A percentile compares a stretch with the other conserved stretches of the same genome.
phyloP scores from a whole-genome alignment of 2,797 vertebrate genomes.

The Sandelia bainsii region DNA sequence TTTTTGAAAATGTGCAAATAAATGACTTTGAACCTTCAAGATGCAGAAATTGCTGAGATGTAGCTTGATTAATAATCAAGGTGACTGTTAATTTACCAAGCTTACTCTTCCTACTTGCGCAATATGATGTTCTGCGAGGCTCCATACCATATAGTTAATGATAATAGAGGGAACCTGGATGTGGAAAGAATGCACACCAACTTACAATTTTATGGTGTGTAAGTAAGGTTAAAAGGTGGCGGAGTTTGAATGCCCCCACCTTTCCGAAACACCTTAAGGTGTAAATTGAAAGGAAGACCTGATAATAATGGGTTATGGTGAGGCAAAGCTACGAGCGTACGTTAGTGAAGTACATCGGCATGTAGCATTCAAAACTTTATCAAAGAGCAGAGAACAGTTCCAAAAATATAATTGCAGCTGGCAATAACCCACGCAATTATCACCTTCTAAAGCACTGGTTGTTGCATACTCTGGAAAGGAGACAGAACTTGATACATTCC shows the following conservation, averaged over 20 bases:
- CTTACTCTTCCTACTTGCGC: neutral
- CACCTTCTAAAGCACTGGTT: slow-evolving; percentile 44
- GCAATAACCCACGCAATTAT: slow-evolving; percentile 41
- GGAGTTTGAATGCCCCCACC: slow-evolving; percentile 29
- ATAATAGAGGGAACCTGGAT: slow-evolving; percentile 1
- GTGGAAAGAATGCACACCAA: slow-evolving; percentile 24
- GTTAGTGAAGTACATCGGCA: slow-evolving; percentile 46
- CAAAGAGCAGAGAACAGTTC: slow-evolving; percentile 45
- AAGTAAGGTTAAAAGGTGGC: slow-evolving; percentile 36
- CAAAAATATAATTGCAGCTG: slow-evolving; percentile 57
- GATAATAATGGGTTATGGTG: slow-evolving; percentile 63
- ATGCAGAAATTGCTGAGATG: neutral
- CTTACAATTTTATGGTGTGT: slow-evolving; percentile 30
- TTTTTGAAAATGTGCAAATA: neutral
- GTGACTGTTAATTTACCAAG: neutral
- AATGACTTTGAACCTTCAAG: neutral
- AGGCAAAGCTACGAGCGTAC: slow-evolving; percentile 49
- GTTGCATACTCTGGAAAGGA: neutral
- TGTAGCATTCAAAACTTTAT: slow-evolving; percentile 39
- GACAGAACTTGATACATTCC: slow-evolving; percentile 4
- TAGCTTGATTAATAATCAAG: neutral
- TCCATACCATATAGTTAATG: neutral
- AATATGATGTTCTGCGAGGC: too few species aligned
- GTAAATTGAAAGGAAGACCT: slow-evolving; percentile 49
- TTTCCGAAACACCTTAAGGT: slow-evolving; percentile 50